A percentile compares a stretch with the other conserved stretches of the same genome.
phyloP scores from a whole-genome alignment of 2,797 vertebrate species.

The Spheniscus humboldti region DNA sequence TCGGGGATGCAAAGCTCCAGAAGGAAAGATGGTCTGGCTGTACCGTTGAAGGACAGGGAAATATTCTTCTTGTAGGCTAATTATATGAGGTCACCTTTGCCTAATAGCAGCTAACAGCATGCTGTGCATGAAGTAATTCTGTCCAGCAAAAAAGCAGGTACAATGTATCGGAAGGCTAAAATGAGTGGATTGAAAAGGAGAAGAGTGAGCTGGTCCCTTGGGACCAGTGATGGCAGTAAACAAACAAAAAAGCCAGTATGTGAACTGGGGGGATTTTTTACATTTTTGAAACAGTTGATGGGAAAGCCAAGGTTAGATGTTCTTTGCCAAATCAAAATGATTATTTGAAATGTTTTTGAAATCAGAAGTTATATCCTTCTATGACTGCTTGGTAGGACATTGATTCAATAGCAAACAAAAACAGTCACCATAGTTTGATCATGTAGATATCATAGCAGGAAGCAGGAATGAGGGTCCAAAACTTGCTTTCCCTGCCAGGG shows the following conservation, averaged over 20 bases:
- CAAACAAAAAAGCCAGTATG: neutral
- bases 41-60: neutral
- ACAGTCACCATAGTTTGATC: too few species aligned
- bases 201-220: neutral
- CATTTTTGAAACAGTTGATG: neutral
- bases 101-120: neutral
- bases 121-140: neutral
- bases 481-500: neutral
- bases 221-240: neutral
- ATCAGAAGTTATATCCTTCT: neutral
- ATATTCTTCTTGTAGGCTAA: neutral
- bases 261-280: neutral
- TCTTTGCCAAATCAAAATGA: neutral
- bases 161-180: neutral
- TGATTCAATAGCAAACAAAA: neutral
- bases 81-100: neutral
- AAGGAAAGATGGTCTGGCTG: neutral
- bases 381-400: neutral
- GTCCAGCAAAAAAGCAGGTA: neutral
- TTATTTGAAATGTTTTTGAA: neutral
- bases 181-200: neutral
- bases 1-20: neutral
- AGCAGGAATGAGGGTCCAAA: neutral
- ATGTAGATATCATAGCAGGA: neutral
- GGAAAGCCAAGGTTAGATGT: neutral